phyloP scores from a whole-genome alignment of 2,113 vertebrate genomes.

The Capra hircus region DNA sequence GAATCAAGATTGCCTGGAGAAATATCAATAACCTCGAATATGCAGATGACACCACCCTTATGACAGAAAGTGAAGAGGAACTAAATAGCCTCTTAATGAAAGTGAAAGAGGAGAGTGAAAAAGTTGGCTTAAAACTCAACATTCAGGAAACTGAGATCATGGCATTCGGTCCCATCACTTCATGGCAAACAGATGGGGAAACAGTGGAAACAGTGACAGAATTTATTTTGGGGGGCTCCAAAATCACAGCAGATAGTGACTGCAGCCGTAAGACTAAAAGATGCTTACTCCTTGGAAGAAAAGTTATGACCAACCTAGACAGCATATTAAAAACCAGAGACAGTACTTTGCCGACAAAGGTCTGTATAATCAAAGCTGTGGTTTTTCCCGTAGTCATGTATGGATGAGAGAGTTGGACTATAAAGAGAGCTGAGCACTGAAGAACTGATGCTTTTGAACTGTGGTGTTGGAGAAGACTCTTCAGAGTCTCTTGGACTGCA shows the following conservation, averaged over 20 bases:
- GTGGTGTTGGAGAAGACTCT: not conserved
- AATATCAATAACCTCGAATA: not conserved
- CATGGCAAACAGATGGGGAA: not conserved
- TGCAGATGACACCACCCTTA: not conserved
- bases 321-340: not conserved
- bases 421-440: not conserved
- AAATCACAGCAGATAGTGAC: not conserved
- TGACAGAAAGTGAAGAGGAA: not conserved
- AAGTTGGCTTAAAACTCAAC: not conserved
- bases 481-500: not conserved
- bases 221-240: not conserved
- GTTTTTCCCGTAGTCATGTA: not conserved
- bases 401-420: not conserved
- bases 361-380: not conserved
- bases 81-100: not conserved
- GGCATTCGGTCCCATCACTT: not conserved
- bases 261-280: not conserved
- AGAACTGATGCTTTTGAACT: not conserved
- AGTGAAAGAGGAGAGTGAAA: not conserved
- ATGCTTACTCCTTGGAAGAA: not conserved
- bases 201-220: not conserved
- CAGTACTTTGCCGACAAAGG: not conserved
- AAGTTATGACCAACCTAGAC: not conserved
- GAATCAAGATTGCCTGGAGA: not conserved
- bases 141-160: not conserved